Evolutionary conservation across 1,140 invertebrate species (phyloP), one percentile per base, ranked within the genome.

Genomic region (Littorina saxatilis): DNA sequence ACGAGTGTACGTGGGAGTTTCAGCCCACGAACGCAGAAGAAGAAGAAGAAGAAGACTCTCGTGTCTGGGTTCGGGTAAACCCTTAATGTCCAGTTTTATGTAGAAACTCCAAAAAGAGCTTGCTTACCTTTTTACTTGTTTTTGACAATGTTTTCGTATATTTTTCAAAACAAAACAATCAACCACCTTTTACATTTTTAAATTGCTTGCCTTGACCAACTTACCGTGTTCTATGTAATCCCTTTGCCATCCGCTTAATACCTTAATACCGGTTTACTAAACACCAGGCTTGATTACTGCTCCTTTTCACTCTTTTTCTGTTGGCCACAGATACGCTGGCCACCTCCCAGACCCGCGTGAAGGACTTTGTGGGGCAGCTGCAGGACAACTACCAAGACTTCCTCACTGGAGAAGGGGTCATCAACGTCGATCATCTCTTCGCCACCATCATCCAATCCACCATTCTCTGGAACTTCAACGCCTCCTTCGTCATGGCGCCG

Each of bases 381-480:
- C 68, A 43, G 37, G 3, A 55, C 9, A 73, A 52, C 20, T 84
- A 84, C 70, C 83, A 80, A 5, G 66, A 84, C 0, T 32, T 81
- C 7, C 23, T 81, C 5, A 39, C 27, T 20, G 40, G 27, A 47
- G n/a, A 52, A 15, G 35, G 72, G 68, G n/a, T 29, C 66, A 15
- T 78, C 50, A 63, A 43, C 76, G 79, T 81, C 29, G 68, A 76
- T 27, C 61, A 29, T n/a, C 47, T 84, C 68, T 81, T 72, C 47
- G 68, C 78, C 27, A 66, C 52, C 50, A 35, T 84, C 9, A 66
- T 76, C 5, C 29, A 78, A 23, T 76, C 80, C 52, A 66, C 68
- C n/a, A 79, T 84, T 40, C 5, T 81, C 29, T 84, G 83, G 83
- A 81, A 84, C 70, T 61, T 80, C 27, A 80, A 43, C 35, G 9